These are phyloP conservation scores for Bettongia penicillata DNA, from an alignment of 2,113 vertebrate species.

Conservation along the genomic window DNA sequence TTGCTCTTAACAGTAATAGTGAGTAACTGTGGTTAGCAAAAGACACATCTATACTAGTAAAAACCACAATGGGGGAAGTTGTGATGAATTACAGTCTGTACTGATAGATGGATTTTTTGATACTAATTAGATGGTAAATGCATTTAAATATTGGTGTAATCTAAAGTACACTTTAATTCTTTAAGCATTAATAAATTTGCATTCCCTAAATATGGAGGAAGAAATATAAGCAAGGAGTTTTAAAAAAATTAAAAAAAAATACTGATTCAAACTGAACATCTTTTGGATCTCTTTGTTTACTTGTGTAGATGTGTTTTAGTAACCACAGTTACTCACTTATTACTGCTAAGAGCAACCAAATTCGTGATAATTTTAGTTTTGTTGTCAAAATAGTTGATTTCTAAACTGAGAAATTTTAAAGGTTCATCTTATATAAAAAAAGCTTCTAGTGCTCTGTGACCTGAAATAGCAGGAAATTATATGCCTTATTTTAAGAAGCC, in stretches of 20 bases:
- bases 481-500: constrained; percentile 24
- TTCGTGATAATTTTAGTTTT: constrained; percentile 30
- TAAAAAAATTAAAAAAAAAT: neutral
- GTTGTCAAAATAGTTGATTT: constrained; percentile 36
- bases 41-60: neutral
- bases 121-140: neutral
- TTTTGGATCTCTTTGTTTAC: neutral
- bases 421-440: neutral
- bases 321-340: constrained; percentile 4
- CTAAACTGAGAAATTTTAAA: neutral
- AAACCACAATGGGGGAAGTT: neutral
- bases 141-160: constrained; percentile 8
- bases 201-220: constrained; percentile 28
- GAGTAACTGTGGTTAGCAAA: constrained; percentile 6
- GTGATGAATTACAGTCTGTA: neutral
- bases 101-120: too few species aligned
- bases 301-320: constrained; percentile 17
- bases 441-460: neutral
- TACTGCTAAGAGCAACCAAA: neutral
- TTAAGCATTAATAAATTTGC: constrained; percentile 4
- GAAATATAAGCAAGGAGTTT: constrained; percentile 27
- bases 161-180: neutral
- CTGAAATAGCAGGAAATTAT: constrained; percentile 40
- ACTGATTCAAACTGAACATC: neutral
- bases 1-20: constrained; percentile 24